Evolutionary conservation across 1,140 invertebrate genomes (phyloP).

Genomic region (Thaumetopoea pityocampa): DNA sequence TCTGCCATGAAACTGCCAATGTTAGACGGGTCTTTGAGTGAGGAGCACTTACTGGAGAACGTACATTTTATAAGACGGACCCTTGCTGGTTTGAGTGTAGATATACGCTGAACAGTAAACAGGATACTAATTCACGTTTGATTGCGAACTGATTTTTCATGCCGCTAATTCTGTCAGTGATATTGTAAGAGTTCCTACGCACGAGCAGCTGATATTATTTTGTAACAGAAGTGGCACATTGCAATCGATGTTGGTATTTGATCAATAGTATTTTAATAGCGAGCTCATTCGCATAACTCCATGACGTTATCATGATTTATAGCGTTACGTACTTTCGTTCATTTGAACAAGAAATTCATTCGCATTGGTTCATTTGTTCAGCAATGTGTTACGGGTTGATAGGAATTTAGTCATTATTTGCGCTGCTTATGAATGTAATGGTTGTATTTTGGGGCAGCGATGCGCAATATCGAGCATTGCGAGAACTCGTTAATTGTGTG

Average conservation of each 20-base stretch:
- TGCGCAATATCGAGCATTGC: constrained; percentile 43
- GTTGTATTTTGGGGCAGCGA: constrained; percentile 50
- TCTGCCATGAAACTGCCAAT: too few species aligned
- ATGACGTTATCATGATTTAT: constrained; percentile 67
- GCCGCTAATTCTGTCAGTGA: constrained; percentile 8
- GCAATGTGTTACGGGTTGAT: constrained; percentile 39
- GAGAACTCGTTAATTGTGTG: constrained; percentile 36
- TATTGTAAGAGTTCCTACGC: constrained; percentile 27
- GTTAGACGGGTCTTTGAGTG: too few species aligned
- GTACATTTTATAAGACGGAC: too few species aligned
- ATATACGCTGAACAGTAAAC: too few species aligned
- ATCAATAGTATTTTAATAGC: constrained; percentile 64
- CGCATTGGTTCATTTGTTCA: constrained; percentile 48
- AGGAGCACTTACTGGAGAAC: too few species aligned
- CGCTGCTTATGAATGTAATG: constrained; percentile 58
- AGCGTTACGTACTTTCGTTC: constrained; percentile 36
- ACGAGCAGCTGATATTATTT: constrained; percentile 39
- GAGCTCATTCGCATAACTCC: constrained; percentile 57
- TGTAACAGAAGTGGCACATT: constrained; percentile 42
- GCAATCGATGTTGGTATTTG: constrained; percentile 56
- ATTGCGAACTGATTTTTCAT: too few species aligned
- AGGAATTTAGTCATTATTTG: constrained; percentile 47
- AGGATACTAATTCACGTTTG: too few species aligned
- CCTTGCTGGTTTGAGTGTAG: too few species aligned
- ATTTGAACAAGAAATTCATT: constrained; percentile 39